Evolutionary conservation across 1,140 invertebrate species (phyloP).

Genomic region (Drosophila athabasca): DNA sequence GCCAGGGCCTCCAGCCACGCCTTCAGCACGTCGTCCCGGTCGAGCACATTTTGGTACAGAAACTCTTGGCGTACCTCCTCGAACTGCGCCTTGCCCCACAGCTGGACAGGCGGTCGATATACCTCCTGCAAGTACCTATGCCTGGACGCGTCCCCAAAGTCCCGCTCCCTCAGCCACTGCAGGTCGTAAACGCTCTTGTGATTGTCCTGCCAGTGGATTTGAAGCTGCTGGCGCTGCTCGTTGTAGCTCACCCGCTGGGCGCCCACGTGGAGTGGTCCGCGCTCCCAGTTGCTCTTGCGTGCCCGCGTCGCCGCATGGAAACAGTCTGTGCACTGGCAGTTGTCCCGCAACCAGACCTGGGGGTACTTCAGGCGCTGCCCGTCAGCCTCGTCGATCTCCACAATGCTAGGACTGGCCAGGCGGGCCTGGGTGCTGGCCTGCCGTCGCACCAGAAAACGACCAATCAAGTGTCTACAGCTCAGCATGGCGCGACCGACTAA

Average conservation of each 20-base stretch:
- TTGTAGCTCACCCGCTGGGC: conserved; percentile 37
- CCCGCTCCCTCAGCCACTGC: conserved; percentile 86
- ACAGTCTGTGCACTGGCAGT: conserved; percentile 88
- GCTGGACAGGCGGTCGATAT: conserved; percentile 84
- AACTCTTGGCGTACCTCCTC: conserved; percentile 84
- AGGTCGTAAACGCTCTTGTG: conserved; percentile 84
- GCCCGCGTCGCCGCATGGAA: conserved; percentile 87
- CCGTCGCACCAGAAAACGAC: conserved; percentile 34
- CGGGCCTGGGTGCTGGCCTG: conserved; percentile 31
- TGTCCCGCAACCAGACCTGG: conserved; percentile 88
- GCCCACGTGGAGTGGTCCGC: conserved; percentile 28
- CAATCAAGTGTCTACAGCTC: conserved; percentile 66
- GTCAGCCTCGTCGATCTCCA: conserved; percentile 40
- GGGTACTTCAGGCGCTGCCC: conserved; percentile 84
- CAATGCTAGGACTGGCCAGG: conserved; percentile 32
- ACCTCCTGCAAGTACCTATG: conserved; percentile 84
- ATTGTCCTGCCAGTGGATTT: conserved; percentile 86
- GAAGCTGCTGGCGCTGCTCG: conserved; percentile 61
- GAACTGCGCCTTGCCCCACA: conserved; percentile 86
- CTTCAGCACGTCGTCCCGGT: conserved; percentile 80
- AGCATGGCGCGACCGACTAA: conserved; percentile 59
- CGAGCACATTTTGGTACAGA: conserved; percentile 85
- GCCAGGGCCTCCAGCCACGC: conserved; percentile 86
- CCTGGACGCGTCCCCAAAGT: conserved; percentile 85
- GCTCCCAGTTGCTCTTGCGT: conserved; percentile 82